A percentile compares a stretch with the other conserved stretches of the same genome.
Conservation (phyloP, 1,140 invertebrate species). For the Drosophila hydei region DNA sequence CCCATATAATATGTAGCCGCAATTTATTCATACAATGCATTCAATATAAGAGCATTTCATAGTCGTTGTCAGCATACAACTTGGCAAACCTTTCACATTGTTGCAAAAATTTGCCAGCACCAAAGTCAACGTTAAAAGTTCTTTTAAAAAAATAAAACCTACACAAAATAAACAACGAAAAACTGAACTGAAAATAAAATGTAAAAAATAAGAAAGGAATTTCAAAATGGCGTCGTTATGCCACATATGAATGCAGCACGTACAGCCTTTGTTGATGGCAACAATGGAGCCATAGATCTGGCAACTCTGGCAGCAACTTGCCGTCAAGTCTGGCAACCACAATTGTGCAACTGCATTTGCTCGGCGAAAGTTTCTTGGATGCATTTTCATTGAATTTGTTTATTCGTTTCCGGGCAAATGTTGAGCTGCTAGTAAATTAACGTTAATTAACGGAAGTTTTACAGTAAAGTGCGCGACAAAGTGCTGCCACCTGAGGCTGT, state of each 20-base stretch:
- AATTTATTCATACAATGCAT: too few relatives aligned
- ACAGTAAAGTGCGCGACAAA: slow-evolving; percentile 51
- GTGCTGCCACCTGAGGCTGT: slow-evolving; percentile 18
- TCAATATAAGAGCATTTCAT: neutral
- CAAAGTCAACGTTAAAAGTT: slow-evolving; percentile 25
- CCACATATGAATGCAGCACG: slow-evolving; percentile 1
- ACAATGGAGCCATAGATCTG: neutral
- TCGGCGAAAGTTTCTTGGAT: slow-evolving; percentile 13
- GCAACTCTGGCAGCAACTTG: slow-evolving; percentile 6
- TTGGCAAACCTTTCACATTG: neutral
- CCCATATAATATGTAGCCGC: too few relatives aligned
- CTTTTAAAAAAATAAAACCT: slow-evolving; percentile 12
- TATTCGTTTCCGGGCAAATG: slow-evolving; percentile 45
- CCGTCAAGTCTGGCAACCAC: neutral
- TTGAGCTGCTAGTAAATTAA: slow-evolving; percentile 80
- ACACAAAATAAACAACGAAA: slow-evolving; percentile 8
- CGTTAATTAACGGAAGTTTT: slow-evolving; percentile 82
- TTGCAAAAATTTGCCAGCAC: neutral
- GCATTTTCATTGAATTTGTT: slow-evolving; percentile 22
- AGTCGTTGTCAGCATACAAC: neutral
- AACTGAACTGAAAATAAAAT: neutral
- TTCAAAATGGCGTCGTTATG: neutral
- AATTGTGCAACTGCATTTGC: slow-evolving; percentile 19
- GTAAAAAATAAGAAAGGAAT: neutral
- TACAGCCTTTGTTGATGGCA: neutral